Conservation (phyloP, 2,888 invertebrate species). For the Rhorus exstirpatorius region DNA sequence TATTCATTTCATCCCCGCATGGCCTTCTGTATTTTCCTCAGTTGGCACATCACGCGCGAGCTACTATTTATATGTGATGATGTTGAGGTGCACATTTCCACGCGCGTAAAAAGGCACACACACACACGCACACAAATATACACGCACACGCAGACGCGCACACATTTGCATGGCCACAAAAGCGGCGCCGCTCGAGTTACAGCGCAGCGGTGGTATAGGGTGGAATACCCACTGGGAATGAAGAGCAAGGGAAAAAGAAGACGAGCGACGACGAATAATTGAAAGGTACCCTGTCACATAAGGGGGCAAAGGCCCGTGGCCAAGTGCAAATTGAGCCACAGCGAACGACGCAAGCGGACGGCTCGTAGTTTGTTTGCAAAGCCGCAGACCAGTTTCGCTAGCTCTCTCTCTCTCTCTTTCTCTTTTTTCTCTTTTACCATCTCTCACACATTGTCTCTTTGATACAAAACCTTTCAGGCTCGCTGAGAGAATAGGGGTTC, state of each 20-base stretch:
- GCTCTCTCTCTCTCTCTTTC: constrained; percentile 27
- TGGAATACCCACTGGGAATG: constrained; percentile 4
- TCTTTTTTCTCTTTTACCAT: background rate
- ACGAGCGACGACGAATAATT: constrained; percentile 78
- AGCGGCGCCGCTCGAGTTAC: constrained; percentile 68
- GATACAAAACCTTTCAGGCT: constrained; percentile 41
- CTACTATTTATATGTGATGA: background rate
- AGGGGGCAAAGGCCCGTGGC: constrained; percentile 76
- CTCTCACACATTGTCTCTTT: constrained; percentile 49
- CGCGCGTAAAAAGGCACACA: constrained; percentile 46
- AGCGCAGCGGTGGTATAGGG: constrained; percentile 29
- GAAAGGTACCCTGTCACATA: constrained; percentile 77
- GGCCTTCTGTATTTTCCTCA: constrained; percentile 28
- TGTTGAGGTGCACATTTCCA: constrained; percentile 40
- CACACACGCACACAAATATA: too few relatives aligned
- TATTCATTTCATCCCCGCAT: constrained; percentile 45
- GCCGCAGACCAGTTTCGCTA: constrained; percentile 52
- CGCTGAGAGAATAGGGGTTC: constrained; percentile 51
- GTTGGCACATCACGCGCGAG: background rate
- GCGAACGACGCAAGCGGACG: constrained; percentile 70
- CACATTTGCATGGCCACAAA: constrained; percentile 62
- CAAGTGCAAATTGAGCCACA: constrained; percentile 80
- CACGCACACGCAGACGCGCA: too few relatives aligned
- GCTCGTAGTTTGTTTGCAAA: constrained; percentile 74
- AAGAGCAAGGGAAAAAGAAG: constrained; percentile 65